Evolutionary conservation across 2,888 invertebrate genomes (phyloP).

Genomic region (Crepidodera aurea): DNA sequence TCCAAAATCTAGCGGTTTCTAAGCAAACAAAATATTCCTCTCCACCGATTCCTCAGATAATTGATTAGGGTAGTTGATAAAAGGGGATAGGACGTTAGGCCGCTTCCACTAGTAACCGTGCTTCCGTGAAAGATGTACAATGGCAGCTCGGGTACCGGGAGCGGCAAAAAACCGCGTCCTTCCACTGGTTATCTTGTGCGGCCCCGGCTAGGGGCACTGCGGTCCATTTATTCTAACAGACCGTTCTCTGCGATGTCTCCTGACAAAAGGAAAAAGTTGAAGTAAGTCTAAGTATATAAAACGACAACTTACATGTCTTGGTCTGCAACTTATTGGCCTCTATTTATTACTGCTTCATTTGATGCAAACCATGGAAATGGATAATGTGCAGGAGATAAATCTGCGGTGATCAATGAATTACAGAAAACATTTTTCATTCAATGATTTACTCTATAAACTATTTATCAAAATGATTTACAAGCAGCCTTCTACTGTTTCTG

Average conservation of each 20-base stretch:
- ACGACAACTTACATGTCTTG: too few relatives aligned
- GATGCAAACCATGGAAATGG: too few relatives aligned
- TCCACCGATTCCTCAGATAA: conserved; percentile 1
- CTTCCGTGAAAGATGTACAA: conserved; percentile 43
- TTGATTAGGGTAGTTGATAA: conserved; percentile 45
- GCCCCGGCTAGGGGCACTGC: conserved; percentile 55
- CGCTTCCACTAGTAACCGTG: conserved; percentile 27
- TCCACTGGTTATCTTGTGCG: conserved; percentile 55
- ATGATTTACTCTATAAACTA: too few relatives aligned
- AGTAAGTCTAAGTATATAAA: too few relatives aligned
- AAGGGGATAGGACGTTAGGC: conserved; percentile 26
- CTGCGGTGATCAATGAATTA: too few relatives aligned
- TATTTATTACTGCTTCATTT: too few relatives aligned
- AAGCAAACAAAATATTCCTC: conserved; percentile 5
- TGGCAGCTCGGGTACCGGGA: conserved; percentile 29
- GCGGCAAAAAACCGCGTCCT: conserved; percentile 42
- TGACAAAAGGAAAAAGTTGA: conserved; percentile 58
- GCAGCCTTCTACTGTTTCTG: too few relatives aligned
- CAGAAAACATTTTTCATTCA: too few relatives aligned
- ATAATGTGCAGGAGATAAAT: too few relatives aligned
- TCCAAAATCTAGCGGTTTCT: background rate
- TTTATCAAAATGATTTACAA: too few relatives aligned
- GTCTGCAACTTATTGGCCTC: too few relatives aligned
- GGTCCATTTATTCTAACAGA: conserved; percentile 51
- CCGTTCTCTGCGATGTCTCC: conserved; percentile 48